These are phyloP conservation scores for Ochlodes sylvanus DNA, from an alignment of 2,888 invertebrate genomes.

Conservation along the genomic window DNA sequence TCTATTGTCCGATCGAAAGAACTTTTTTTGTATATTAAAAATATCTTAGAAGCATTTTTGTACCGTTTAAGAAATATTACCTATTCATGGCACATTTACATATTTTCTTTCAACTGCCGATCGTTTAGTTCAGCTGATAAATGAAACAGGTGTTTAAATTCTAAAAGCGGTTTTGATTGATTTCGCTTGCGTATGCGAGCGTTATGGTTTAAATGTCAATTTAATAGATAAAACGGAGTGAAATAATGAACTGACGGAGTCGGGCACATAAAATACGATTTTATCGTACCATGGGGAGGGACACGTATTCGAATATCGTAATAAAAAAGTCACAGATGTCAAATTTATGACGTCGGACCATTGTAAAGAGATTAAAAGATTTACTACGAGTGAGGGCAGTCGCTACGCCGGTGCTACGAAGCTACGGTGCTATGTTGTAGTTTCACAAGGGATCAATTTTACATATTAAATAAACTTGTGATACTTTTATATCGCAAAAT, in stretches of 20 bases:
- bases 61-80: slow-evolving; percentile 74
- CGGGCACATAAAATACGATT: slow-evolving; percentile 81
- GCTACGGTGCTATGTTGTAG: slow-evolving; percentile 43
- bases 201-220: slow-evolving; percentile 58
- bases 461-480: slow-evolving; percentile 62
- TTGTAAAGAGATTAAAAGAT: slow-evolving; percentile 85
- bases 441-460: slow-evolving; percentile 60
- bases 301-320: slow-evolving; percentile 82
- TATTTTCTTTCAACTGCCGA: slow-evolving; percentile 55
- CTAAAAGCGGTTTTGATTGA: slow-evolving; percentile 45
- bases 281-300: slow-evolving; percentile 81
- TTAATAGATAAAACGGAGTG: slow-evolving; percentile 75
- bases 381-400: slow-evolving; percentile 69
- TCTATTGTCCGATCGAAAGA: slow-evolving; percentile 70
- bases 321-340: slow-evolving; percentile 85
- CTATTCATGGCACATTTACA: slow-evolving; percentile 73
- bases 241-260: slow-evolving; percentile 79
- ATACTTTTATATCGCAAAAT: slow-evolving; percentile 53
- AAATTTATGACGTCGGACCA: slow-evolving; percentile 83
- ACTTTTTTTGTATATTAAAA: slow-evolving; percentile 64
- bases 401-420: slow-evolving; percentile 46
- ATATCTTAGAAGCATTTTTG: slow-evolving; percentile 66
- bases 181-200: slow-evolving; percentile 43
- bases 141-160: slow-evolving; percentile 39
- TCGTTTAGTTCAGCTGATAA: slow-evolving; percentile 11